Evolutionary conservation across 2,888 invertebrate genomes (phyloP).

Genomic region (Calliopum simillimum): DNA sequence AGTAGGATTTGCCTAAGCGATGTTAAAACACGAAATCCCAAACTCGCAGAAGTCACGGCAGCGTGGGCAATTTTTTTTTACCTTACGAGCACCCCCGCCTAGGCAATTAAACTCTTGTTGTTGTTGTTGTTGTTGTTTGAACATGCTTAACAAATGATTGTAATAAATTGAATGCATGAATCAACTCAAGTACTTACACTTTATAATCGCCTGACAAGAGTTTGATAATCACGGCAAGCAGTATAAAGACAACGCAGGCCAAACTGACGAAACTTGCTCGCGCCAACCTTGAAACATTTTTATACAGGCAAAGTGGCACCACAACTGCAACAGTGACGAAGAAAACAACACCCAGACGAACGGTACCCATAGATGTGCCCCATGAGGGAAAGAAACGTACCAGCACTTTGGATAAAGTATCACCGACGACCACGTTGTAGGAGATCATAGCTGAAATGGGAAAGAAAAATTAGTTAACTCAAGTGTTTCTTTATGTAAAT

Average conservation of each 20-base stretch:
- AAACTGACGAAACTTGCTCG: slow-evolving; percentile 69
- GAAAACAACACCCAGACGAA: slow-evolving; percentile 72
- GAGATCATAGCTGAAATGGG: slow-evolving; percentile 82
- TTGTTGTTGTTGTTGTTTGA: no score
- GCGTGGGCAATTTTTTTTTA: no score
- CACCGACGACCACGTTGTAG: slow-evolving; percentile 88
- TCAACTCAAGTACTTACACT: slow-evolving; percentile 72
- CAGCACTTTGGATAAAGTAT: slow-evolving; percentile 85
- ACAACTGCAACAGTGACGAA: slow-evolving; percentile 80
- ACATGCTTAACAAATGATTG: not conserved
- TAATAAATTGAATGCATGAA: not conserved
- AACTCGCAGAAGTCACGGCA: no score
- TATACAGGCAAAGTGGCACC: slow-evolving; percentile 82
- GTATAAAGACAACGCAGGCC: slow-evolving; percentile 79
- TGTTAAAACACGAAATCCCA: no score
- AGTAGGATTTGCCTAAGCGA: slow-evolving; percentile 2
- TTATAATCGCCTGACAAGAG: slow-evolving; percentile 69
- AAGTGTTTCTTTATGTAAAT: not conserved
- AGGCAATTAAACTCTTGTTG: no score
- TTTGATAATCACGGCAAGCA: slow-evolving; percentile 73
- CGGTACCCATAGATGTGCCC: slow-evolving; percentile 67
- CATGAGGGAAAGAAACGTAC: slow-evolving; percentile 73
- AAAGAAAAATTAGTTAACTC: slow-evolving; percentile 40
- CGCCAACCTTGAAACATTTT: slow-evolving; percentile 73
- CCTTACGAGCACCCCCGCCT: no score